Conservation (phyloP, 2,113 vertebrate genomes). For the Nothobranchius furzeri region DNA sequence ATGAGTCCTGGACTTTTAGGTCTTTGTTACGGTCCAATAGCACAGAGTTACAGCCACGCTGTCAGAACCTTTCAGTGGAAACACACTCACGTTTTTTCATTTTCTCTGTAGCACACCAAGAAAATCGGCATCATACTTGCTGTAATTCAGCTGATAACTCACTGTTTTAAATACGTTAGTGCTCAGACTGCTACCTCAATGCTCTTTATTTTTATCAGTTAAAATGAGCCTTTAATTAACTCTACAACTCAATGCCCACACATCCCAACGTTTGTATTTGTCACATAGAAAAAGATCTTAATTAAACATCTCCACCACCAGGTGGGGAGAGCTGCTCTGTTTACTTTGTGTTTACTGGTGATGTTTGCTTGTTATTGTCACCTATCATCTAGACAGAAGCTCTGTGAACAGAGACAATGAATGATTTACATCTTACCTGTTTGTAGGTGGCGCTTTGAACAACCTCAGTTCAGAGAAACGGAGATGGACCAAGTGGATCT, state of each 20-base stretch:
- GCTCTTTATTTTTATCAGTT: not conserved
- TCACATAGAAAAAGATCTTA: not conserved
- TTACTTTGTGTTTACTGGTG: not conserved
- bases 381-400: no score
- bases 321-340: not conserved
- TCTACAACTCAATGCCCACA: not conserved
- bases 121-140: not conserved
- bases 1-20: not conserved
- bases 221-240: conserved; percentile 3
- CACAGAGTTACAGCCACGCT: not conserved
- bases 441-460: no score
- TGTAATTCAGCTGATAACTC: not conserved
- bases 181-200: not conserved
- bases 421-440: no score
- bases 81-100: not conserved
- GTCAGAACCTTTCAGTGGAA: conserved; percentile 2
- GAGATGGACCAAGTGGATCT: no score
- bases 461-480: no score
- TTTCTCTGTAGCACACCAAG: not conserved
- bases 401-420: no score
- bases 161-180: not conserved
- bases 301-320: not conserved
- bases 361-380: not conserved
- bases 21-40: not conserved
- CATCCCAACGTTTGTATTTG: conserved; percentile 5